Evolutionary conservation across 23 tunicate species (phyloP), one percentile per base, ranked within the genome.

Genomic region (Halocynthia roretzi): DNA sequence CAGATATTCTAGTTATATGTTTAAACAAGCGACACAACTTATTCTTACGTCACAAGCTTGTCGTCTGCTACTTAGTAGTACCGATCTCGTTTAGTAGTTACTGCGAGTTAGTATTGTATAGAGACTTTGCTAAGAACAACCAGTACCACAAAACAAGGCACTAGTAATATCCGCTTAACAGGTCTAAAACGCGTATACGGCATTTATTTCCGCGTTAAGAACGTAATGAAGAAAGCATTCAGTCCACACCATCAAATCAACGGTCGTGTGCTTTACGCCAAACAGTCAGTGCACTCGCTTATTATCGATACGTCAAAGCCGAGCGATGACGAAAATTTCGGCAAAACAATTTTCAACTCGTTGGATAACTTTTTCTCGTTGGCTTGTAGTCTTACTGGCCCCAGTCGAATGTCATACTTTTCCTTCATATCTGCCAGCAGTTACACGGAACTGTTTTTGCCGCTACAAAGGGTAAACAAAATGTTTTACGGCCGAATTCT

Each of bases 281-380:
- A 85, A 51, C 98, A 92, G 60, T 87, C 98, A n/a, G 93, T 69
- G 6, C 92, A 82, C 19, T 82, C 87, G 53, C 15, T 92, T 52
- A 68, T 92, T 5, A 57, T 92, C 11, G 98, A 92, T 67, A 22
- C 83, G 10, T 72, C 87, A 8, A 61, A 71, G 8, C 61, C 56
- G 15, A 64, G 76, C 55, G 78, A 52, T 51, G 54, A 66, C 7
- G 92, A 77, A 20, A 48, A 53, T 31, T 31, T 31, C 19, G 2
- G 83, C 8, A 70, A 74, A 52, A 69, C 62, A 5, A 21, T 83
- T 40, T 31, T 57, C 22, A 73, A 62, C 10, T 80, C 88, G 11
- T 58, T 86, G 14, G 19, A 77, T 6, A 75, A 86, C 60, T 86
- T 92, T 50, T 82, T 86, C 52, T 53, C 60, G 19, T 21, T 92